These are phyloP conservation scores for Doryteuthis pealeii DNA, from an alignment of 1,140 invertebrate species.

Conservation along the genomic window DNA sequence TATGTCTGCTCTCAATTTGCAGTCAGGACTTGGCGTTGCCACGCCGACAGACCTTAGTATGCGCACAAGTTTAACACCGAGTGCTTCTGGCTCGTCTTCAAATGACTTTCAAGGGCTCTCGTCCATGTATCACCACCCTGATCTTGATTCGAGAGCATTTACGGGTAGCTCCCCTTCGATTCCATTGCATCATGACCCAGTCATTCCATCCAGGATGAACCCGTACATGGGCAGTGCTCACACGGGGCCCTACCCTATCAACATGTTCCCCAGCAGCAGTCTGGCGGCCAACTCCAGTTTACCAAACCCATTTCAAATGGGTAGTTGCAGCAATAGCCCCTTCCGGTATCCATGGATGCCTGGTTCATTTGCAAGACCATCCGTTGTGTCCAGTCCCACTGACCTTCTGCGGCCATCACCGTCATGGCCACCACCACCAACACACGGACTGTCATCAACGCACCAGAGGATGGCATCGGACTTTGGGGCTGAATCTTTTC, in stretches of 20 bases:
- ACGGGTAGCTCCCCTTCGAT: constrained; percentile 7
- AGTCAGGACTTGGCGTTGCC: constrained; percentile 7
- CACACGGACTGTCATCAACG: constrained; percentile 2
- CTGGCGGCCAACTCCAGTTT: neutral
- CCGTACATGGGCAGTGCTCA: neutral
- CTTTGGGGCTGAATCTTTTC: constrained; percentile 8
- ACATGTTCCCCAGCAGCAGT: constrained; percentile 9
- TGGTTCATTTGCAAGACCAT: constrained; percentile 10
- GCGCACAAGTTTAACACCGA: constrained; percentile 1
- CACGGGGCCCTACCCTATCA: constrained; percentile 10
- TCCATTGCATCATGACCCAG: constrained; percentile 10
- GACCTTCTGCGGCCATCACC: constrained; percentile 8
- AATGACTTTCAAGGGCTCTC: constrained; percentile 9
- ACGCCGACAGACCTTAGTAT: constrained; percentile 7
- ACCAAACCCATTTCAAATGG: constrained; percentile 12
- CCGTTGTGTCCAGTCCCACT: constrained; percentile 11
- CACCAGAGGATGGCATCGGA: constrained; percentile 8
- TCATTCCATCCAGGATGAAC: constrained; percentile 14
- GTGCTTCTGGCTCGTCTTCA: neutral
- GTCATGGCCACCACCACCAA: constrained; percentile 10
- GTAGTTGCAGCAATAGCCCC: constrained; percentile 7
- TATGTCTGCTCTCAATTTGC: constrained; percentile 12
- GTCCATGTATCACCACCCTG: constrained; percentile 12
- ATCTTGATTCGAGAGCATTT: constrained; percentile 12
- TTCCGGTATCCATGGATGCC: constrained; percentile 12